Evolutionary conservation across 1,140 invertebrate species (phyloP).

Genomic region (Panagrolaimus sp.): DNA sequence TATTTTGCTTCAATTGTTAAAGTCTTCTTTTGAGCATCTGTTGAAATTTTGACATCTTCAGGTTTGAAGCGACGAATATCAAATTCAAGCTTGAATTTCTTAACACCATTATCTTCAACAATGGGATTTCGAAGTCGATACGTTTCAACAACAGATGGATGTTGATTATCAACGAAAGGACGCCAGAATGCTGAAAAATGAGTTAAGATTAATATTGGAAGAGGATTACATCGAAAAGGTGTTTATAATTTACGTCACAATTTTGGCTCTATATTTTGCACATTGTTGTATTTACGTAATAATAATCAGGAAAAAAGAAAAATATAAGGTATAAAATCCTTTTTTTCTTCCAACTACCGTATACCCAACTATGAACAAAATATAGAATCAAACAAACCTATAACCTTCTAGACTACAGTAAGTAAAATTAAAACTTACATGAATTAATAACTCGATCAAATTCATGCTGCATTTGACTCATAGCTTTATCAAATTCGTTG

Average conservation of each 20-base stretch:
- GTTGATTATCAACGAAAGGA: conserved; percentile 60
- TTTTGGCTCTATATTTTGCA: too few species aligned
- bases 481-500: background rate
- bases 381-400: too few species aligned
- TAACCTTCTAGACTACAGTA: too few species aligned
- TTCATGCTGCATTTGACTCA: conserved; percentile 5
- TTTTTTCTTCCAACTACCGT: too few species aligned
- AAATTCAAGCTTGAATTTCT: conserved; percentile 46
- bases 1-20: conserved; percentile 36
- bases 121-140: conserved; percentile 53
- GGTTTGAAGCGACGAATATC: conserved; percentile 47
- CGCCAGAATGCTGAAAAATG: background rate
- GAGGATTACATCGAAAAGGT: too few species aligned
- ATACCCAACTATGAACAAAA: too few species aligned
- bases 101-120: conserved; percentile 42
- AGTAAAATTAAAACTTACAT: too few species aligned
- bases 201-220: conserved; percentile 5
- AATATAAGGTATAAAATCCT: too few species aligned
- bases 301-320: too few species aligned
- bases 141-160: background rate
- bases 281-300: too few species aligned
- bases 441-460: conserved; percentile 11
- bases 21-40: conserved; percentile 35
- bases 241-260: too few species aligned
- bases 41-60: conserved; percentile 38